Percentiles rank a stretch among this genome's conserved stretches.
These are phyloP conservation scores for Thymallus thymallus DNA, from an alignment of 2,113 vertebrate genomes.

Conservation along the genomic window DNA sequence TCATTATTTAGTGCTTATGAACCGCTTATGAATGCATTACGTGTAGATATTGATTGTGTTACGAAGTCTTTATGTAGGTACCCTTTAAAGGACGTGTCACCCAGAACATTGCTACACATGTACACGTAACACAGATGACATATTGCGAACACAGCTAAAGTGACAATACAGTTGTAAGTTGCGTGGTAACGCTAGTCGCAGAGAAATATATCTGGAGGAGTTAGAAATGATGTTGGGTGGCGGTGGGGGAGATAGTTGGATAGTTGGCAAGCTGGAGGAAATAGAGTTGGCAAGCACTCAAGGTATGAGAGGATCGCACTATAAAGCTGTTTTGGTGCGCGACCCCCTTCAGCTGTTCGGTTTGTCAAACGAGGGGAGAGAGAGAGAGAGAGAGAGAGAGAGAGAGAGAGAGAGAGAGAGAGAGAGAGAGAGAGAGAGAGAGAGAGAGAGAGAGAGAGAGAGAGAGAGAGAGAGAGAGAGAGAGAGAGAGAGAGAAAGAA, in stretches of 20 bases:
- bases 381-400: neutral
- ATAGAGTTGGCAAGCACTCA: neutral
- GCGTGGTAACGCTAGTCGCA: constrained; percentile 31
- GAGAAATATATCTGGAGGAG: constrained; percentile 14
- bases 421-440: neutral
- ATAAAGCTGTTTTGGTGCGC: constrained; percentile 11
- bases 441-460: neutral
- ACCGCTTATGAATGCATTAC: neutral
- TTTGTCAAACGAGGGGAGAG: constrained; percentile 6
- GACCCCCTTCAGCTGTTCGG: constrained; percentile 26
- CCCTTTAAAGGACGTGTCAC: too few relatives aligned
- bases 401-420: neutral
- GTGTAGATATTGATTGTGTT: neutral
- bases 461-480: neutral
- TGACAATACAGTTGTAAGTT: constrained; percentile 19
- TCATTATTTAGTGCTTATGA: neutral
- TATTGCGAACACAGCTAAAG: constrained; percentile 7
- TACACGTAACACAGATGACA: neutral
- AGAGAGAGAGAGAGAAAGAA: neutral
- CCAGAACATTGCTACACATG: neutral
- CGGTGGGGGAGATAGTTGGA: neutral
- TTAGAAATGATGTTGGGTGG: constrained; percentile 7
- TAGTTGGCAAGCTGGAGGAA: neutral
- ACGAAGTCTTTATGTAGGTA: too few relatives aligned
- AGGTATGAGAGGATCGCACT: neutral